Percentiles rank a stretch among this genome's conserved stretches.
phyloP scores from a whole-genome alignment of 2,888 invertebrate genomes.

The Athetis lepigone region DNA sequence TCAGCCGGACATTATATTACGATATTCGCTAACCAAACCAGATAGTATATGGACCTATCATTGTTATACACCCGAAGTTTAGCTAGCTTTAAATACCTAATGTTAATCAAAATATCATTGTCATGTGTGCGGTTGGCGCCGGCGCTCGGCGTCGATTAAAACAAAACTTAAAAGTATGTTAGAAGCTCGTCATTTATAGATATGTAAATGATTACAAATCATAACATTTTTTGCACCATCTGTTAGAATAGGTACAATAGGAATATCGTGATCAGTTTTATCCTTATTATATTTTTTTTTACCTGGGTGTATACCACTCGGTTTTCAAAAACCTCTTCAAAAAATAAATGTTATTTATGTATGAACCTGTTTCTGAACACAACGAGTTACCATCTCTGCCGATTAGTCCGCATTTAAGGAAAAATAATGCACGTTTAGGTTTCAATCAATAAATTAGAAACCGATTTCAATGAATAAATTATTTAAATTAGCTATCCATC shows the following conservation, averaged over 20 bases:
- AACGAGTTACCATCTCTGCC: no score
- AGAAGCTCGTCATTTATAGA: not conserved
- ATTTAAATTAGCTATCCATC: not conserved
- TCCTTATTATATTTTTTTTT: not conserved
- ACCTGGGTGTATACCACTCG: not conserved
- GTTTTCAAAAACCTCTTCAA: not conserved
- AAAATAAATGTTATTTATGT: not conserved
- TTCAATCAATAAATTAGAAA: not conserved
- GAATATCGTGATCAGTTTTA: not conserved
- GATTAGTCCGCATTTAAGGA: no score
- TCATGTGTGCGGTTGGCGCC: no score
- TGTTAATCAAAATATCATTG: no score
- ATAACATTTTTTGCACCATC: not conserved
- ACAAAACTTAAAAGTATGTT: not conserved
- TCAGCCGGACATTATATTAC: not conserved
- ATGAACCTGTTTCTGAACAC: not conserved
- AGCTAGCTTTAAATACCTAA: no score
- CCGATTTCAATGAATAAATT: not conserved
- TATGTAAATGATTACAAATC: not conserved
- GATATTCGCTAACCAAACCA: no score
- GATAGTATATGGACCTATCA: no score
- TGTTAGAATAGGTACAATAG: no score
- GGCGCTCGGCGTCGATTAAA: not conserved
- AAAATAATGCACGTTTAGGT: no score
- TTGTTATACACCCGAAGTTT: no score